phyloP scores from a whole-genome alignment of 2,888 invertebrate genomes.

The Eupelmus urozonus region DNA sequence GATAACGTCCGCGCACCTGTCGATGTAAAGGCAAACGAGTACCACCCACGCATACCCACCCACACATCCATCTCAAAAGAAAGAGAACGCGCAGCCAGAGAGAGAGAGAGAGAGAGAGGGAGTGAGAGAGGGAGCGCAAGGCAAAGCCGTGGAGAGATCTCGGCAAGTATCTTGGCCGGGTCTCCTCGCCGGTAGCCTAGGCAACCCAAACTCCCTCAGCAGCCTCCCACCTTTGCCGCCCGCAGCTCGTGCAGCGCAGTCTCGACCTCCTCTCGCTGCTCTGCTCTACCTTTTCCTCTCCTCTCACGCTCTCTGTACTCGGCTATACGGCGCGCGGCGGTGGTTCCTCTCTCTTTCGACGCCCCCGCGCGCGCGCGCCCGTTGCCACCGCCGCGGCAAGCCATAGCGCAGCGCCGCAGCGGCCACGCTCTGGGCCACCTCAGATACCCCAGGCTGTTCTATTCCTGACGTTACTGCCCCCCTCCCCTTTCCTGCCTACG shows the following conservation, averaged over 20 bases:
- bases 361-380: slow-evolving; percentile 54
- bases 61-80: slow-evolving; percentile 32
- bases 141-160: slow-evolving; percentile 68
- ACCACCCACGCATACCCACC: not conserved
- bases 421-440: slow-evolving; percentile 76
- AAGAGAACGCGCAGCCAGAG: slow-evolving; percentile 30
- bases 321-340: no score
- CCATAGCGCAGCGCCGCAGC: slow-evolving; percentile 70
- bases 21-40: slow-evolving; percentile 21
- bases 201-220: slow-evolving; percentile 70
- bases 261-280: no score
- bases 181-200: slow-evolving; percentile 76
- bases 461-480: slow-evolving; percentile 38
- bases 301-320: slow-evolving; percentile 58
- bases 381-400: slow-evolving; percentile 59
- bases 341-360: slow-evolving; percentile 56
- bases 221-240: slow-evolving; percentile 8
- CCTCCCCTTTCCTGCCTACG: slow-evolving; percentile 64
- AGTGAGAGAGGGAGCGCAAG: slow-evolving; percentile 37
- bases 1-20: slow-evolving; percentile 47
- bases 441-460: slow-evolving; percentile 66
- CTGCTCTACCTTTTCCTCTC: not conserved
- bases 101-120: slow-evolving; percentile 10
- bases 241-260: no score
- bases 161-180: slow-evolving; percentile 76